Evolutionary conservation across 2,113 vertebrate species (phyloP), one percentile per base, ranked within the genome.

Genomic region (Megaceryle maxima): DNA sequence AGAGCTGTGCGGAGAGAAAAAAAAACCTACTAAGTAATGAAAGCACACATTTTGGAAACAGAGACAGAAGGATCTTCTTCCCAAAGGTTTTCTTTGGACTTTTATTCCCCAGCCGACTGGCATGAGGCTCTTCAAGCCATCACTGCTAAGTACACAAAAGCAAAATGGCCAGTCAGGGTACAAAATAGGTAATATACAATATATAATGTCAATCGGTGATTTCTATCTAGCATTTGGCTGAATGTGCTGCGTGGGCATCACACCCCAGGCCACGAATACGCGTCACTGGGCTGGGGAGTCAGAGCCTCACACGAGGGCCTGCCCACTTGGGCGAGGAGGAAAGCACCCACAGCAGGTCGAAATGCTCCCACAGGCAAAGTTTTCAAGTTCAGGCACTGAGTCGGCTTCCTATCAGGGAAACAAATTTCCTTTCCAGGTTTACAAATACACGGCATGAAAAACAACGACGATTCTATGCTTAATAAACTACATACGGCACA

Each of bases 51-150:
- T 74, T 91, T 77, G 78, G 88, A 97, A 96, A 93, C 2, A 0
- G 48, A 86, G 90, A 86, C 90, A 93, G 82, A 59, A 95, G 46
- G 88, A 88, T 31, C 29, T 78, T 87, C 41, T 29, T 83, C 75
- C 95, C 73, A 83, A 56, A 92, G 94, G 91, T 86, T 95, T 97
- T 92, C 77, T 88, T 69, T 22, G 64, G 91, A 59, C 90, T 95
- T 95, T 63, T 83, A 90, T 83, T 90, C 75, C 78, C 72, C 89
- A 92, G 90, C 82, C 87, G 83, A 16, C 35, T 21, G 57, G 59
- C 85, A 86, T 83, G 90, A 97, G 67, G 94, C 79, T 74, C 79
- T 96, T 92, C 50, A 91, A 74, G 22, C 85, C 75, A 96, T 46
- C 31, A 46, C 63, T 87, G 90, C 28, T 55, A 88, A 83, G 55